Evolutionary conservation across 2,888 invertebrate species (phyloP), one percentile per base, ranked within the genome.

Genomic region (Lagria hirta): DNA sequence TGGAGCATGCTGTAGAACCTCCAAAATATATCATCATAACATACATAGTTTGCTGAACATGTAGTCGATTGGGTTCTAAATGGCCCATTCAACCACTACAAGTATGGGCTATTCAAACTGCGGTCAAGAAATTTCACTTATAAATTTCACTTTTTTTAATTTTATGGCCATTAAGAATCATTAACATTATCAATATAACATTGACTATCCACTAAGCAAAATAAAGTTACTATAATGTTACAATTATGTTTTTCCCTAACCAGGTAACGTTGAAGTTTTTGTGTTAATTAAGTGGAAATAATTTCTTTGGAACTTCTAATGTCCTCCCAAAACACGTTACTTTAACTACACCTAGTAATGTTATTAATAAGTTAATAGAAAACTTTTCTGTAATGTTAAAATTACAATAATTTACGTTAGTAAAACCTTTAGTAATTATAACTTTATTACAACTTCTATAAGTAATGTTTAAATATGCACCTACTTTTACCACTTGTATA

Each of bases 51-150:
- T 23, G 23, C n/a, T 23, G 23, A 3, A 23, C 3, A 23, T 23
- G 23, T 6, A 23, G 23, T 6, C 23, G 23, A 23, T 6, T 23
- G 23, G 23, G n/a, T 23, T 23, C 12, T 23, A 6, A 23, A 23
- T 23, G 23, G 23, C 23, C 23, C 23, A 34, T 34, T 8, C 20
- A 32, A 20, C 21, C 32, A 20, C 32, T 32, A 32, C 21, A 38
- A 30, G 38, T 38, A 38, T 29, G 38, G 29, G 38, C 38, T 22
- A 30, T 38, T 24, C 32, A 40, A 40, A 40, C 23, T 40, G 40
- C 38, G 11, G 22, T 38, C n/a, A 23, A 38, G 30, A 38, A 38
- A 21, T 38, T 38, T 30, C 22, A 38, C 38, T 8, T 38, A 38
- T 38, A 38, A 38, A 38, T 22, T 20, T 28, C 27, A 37, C 29